Evolutionary conservation across 2,797 vertebrate species (phyloP), one percentile per base, ranked within the genome.

Genomic region (Bufotes viridis): DNA sequence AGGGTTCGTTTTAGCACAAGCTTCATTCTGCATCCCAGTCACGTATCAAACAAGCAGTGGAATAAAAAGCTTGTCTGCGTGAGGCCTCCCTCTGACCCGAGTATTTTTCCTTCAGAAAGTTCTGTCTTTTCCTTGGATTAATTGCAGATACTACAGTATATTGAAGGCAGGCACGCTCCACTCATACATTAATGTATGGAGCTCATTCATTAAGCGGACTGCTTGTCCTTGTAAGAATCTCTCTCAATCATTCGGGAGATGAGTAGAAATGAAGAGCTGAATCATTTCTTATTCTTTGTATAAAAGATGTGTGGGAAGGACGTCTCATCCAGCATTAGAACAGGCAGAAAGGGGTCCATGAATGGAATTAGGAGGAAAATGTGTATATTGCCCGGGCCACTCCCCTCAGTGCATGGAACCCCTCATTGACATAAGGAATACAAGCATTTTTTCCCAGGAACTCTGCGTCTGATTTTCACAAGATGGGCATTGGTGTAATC

Each of bases 121-220:
- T 34, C 20, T 29, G 29, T 22, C 53, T 79, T 80, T 60, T 69
- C 81, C 65, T 42, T 81, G 76, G 65, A 67, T 85, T 85, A 85
- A 85, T 70, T 80, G 85, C 11, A 86, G 51, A 49, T 72, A n/a
- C 63, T 70, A 70, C 24, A 86, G 24, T 69, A 70, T 58, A 79
- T 67, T 79, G 74, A 86, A 49, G 58, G 75, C 83, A 51, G 72
- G 72, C 83, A 65, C 83, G 60, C 72, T 61, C 72, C 72, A 11
- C 85, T 81, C 85, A 74, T 81, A 72, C 85, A 87, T 81, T 81
- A 74, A 81, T 87, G 78, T 74, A 81, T 87, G 57, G n/a, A 26
- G 67, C 85, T 63, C 65, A 81, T 87, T 87, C 76, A 87, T 87
- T 87, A 81, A 55, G 84, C 18, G 55, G 42, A 26, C 75, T 24